Percentiles rank a stretch among this genome's conserved stretches.
phyloP scores from a whole-genome alignment of 2,888 invertebrate genomes.

The Argyresthia albistria region DNA sequence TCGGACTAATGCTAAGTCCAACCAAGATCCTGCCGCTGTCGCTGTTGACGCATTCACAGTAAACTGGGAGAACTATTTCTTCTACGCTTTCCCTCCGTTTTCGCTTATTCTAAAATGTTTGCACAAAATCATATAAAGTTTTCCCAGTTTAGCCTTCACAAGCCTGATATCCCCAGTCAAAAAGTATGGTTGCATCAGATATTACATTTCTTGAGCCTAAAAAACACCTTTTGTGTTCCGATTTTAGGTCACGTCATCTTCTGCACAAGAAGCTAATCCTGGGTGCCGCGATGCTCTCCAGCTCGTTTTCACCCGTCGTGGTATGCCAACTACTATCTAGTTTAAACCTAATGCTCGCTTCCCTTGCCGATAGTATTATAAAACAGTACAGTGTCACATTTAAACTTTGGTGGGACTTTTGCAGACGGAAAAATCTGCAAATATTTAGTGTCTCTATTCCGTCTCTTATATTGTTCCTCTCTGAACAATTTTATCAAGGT shows the following conservation, averaged over 20 bases:
- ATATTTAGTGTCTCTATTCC: too few species aligned
- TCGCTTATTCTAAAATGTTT: slow-evolving; percentile 6
- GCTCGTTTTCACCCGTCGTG: slow-evolving; percentile 5
- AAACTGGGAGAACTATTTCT: slow-evolving; percentile 4
- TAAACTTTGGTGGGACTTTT: slow-evolving; percentile 10
- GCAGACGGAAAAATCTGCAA: not conserved
- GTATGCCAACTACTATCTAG: slow-evolving; percentile 2
- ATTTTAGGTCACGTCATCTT: slow-evolving; percentile 1
- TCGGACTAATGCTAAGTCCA: slow-evolving; percentile 7
- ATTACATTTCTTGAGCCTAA: slow-evolving; percentile 1
- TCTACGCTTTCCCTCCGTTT: slow-evolving; percentile 10
- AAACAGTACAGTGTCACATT: slow-evolving; percentile 6
- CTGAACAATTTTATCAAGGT: slow-evolving; percentile 5
- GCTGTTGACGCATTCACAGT: slow-evolving; percentile 9
- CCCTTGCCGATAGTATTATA: slow-evolving; percentile 6
- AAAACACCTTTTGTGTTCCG: not conserved
- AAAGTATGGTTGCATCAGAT: not conserved
- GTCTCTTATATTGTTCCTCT: slow-evolving; percentile 8
- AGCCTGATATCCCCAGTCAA: slow-evolving; percentile 6
- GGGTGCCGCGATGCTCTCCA: slow-evolving; percentile 9
- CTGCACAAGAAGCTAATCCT: slow-evolving; percentile 7
- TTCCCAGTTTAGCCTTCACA: slow-evolving; percentile 9
- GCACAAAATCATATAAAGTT: slow-evolving; percentile 7
- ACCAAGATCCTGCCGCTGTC: not conserved
- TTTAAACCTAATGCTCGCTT: slow-evolving; percentile 8